A percentile compares a stretch with the other conserved stretches of the same genome.
Evolutionary conservation across 2,888 invertebrate species (phyloP).

Genomic region (Tipula helvola): DNA sequence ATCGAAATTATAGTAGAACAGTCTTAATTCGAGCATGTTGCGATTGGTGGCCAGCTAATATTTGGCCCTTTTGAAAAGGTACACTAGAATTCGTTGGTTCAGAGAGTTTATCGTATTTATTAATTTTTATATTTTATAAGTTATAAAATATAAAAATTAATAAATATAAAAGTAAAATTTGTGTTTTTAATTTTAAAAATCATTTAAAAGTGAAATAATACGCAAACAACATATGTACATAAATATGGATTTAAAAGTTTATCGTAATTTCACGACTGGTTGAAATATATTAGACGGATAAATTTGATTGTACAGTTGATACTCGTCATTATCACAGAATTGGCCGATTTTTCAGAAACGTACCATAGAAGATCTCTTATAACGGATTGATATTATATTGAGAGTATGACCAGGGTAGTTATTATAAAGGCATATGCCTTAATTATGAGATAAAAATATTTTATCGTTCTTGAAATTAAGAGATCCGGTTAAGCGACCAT

Average conservation of each 20-base stretch:
- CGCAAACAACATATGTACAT: too few species aligned
- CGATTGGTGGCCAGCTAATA: constrained; percentile 12
- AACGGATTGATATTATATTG: constrained; percentile 90
- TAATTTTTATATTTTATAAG: constrained; percentile 46
- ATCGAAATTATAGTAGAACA: constrained; percentile 82
- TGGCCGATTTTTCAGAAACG: constrained; percentile 76
- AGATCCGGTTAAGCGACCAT: constrained; percentile 70
- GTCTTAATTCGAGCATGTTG: constrained; percentile 38
- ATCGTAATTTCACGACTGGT: constrained; percentile 65
- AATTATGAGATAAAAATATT: constrained; percentile 89
- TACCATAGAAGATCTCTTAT: too few species aligned
- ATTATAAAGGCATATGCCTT: constrained; percentile 86
- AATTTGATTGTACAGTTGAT: constrained; percentile 52
- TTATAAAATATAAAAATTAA: too few species aligned
- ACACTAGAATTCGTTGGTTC: constrained; percentile 75
- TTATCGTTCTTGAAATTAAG: constrained; percentile 79
- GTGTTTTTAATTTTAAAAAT: too few species aligned
- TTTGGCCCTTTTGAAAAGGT: constrained; percentile 46
- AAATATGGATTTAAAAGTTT: too few species aligned
- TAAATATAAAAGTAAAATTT: too few species aligned
- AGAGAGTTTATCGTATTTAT: constrained; percentile 69
- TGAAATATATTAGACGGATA: constrained; percentile 43
- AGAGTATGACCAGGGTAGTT: constrained; percentile 84
- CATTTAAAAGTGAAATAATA: constrained; percentile 51
- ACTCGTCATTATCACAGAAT: constrained; percentile 80